A percentile compares a stretch with the other conserved stretches of the same genome.
phyloP scores from a whole-genome alignment of 2,113 vertebrate genomes.

The Podocnemis expansa region DNA sequence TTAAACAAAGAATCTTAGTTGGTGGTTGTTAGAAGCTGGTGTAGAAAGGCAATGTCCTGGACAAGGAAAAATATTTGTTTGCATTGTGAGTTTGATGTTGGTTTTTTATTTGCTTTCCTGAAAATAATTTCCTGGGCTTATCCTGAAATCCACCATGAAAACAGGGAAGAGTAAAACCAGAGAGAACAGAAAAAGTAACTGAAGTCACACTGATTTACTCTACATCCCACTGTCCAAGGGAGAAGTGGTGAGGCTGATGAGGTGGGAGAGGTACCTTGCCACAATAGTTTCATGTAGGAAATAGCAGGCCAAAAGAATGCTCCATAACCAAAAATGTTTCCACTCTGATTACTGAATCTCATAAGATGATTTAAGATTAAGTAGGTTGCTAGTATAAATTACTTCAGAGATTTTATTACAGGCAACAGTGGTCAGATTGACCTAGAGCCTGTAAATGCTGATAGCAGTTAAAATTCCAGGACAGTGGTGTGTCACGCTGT shows the following conservation, averaged over 20 bases:
- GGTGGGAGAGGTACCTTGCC: not conserved
- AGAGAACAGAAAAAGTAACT: too few species aligned
- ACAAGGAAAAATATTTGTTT: not conserved
- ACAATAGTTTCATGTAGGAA: not conserved
- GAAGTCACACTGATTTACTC: too few species aligned
- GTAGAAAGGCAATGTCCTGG: not conserved
- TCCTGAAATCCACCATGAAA: too few species aligned
- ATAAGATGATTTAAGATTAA: not conserved
- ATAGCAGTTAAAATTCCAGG: not conserved
- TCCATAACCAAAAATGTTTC: not conserved
- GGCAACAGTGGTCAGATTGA: not conserved
- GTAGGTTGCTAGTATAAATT: accelerated
- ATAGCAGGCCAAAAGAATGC: not conserved
- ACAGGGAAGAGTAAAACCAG: too few species aligned
- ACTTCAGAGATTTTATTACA: not conserved
- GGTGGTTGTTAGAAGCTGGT: not conserved
- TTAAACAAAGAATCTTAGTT: not conserved
- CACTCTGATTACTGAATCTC: not conserved
- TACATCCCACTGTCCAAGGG: not conserved
- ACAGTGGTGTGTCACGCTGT: not conserved
- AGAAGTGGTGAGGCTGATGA: not conserved
- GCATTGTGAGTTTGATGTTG: not conserved
- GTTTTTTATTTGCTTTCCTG: not conserved
- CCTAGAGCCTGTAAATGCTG: accelerated
- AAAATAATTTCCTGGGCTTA: not conserved